Percentiles rank a stretch among this genome's conserved stretches.
These are phyloP conservation scores for Lophochroa leadbeateri DNA, from an alignment of 2,113 vertebrate species.

Conservation along the genomic window DNA sequence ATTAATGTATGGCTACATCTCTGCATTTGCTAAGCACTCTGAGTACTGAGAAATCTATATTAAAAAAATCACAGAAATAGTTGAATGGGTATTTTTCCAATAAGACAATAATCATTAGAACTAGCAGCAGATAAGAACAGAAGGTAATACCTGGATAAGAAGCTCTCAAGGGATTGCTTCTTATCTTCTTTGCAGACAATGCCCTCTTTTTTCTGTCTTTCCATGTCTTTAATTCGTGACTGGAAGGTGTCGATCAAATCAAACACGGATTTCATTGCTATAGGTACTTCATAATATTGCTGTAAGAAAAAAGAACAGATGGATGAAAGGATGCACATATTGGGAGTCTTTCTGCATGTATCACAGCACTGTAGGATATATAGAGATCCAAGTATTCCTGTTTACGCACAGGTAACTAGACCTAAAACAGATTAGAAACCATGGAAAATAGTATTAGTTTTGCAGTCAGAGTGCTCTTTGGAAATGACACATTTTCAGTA, in stretches of 20 bases:
- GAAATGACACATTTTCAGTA: background rate
- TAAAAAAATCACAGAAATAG: background rate
- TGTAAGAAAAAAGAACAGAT: slow-evolving; percentile 59
- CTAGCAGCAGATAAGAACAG: background rate
- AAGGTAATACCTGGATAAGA: slow-evolving; percentile 88
- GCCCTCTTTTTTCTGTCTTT: slow-evolving; percentile 94
- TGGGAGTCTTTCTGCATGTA: background rate
- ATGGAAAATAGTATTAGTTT: background rate
- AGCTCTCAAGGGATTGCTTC: slow-evolving; percentile 94
- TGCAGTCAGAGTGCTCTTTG: background rate
- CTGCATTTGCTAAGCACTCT: background rate
- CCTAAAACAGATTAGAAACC: background rate
- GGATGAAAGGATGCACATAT: background rate
- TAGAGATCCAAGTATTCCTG: background rate
- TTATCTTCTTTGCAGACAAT: slow-evolving; percentile 95
- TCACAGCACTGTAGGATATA: background rate
- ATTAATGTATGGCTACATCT: background rate
- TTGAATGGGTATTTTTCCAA: background rate
- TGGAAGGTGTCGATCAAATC: slow-evolving; percentile 94
- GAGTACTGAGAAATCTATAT: background rate
- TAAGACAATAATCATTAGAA: background rate
- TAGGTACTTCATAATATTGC: slow-evolving; percentile 98
- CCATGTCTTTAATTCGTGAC: slow-evolving; percentile 97
- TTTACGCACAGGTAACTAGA: background rate
- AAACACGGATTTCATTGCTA: slow-evolving; percentile 96